Percentiles rank a stretch among this genome's conserved stretches.
phyloP scores from a whole-genome alignment of 1,140 invertebrate species.

The Ceratosolen fusciceps region DNA sequence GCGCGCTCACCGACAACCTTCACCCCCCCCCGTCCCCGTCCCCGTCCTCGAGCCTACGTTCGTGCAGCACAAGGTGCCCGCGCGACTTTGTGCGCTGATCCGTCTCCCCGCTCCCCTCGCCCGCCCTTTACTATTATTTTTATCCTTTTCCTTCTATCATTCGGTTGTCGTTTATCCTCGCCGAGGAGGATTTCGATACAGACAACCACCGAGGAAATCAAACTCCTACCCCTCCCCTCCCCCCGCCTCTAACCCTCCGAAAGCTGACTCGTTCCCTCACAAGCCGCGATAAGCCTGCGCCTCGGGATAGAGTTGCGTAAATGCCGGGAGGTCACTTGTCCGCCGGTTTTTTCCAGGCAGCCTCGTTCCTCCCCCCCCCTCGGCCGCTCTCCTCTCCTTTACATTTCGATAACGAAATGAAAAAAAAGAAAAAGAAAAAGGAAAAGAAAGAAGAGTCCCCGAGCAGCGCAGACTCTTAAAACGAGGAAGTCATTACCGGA shows the following conservation, averaged over 20 bases:
- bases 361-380: neutral
- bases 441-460: too few relatives aligned
- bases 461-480: too few relatives aligned
- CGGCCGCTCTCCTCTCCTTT: too few relatives aligned
- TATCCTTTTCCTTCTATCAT: neutral
- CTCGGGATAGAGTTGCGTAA: neutral
- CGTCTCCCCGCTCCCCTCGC: neutral
- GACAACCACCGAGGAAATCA: too few relatives aligned
- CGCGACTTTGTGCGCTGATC: neutral
- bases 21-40: neutral
- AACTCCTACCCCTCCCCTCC: neutral
- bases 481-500: constrained; percentile 34
- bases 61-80: neutral
- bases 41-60: neutral
- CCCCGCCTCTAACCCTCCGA: neutral
- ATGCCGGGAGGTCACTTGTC: neutral
- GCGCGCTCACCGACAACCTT: neutral
- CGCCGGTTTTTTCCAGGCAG: neutral
- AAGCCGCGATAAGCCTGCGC: neutral
- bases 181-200: too few relatives aligned
- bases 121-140: neutral
- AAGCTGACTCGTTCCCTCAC: constrained; percentile 1
- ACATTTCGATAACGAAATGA: too few relatives aligned
- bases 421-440: too few relatives aligned
- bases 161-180: too few relatives aligned